phyloP scores from a whole-genome alignment of 2,888 invertebrate species.

The Plebejus anna region DNA sequence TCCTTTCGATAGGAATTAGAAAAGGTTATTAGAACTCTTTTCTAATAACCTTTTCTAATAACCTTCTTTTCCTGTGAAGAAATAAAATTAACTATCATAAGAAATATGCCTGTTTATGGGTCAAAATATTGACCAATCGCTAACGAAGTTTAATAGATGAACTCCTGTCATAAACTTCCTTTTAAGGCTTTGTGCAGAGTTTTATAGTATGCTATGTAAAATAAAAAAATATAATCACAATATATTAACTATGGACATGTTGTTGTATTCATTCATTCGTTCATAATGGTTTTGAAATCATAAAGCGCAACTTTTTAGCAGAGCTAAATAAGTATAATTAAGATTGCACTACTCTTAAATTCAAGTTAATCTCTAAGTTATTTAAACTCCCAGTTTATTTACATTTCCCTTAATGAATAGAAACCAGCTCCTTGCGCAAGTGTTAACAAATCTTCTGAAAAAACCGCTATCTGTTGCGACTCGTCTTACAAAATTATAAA shows the following conservation, averaged over 20 bases:
- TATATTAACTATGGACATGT: too few species aligned
- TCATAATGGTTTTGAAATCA: too few species aligned
- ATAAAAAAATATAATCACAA: too few species aligned
- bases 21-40: neutral
- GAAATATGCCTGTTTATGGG: too few species aligned
- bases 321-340: neutral
- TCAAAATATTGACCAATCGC: too few species aligned
- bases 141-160: too few species aligned
- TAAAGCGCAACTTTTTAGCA: neutral
- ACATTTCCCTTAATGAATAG: neutral
- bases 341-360: neutral
- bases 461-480: slow-evolving; percentile 13
- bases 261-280: too few species aligned
- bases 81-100: neutral
- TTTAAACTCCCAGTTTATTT: neutral
- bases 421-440: slow-evolving; percentile 3
- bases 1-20: neutral
- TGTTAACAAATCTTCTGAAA: neutral
- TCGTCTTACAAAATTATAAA: slow-evolving; percentile 16
- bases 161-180: too few species aligned
- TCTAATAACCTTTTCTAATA: too few species aligned
- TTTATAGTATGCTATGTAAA: too few species aligned
- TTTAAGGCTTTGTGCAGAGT: too few species aligned
- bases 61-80: neutral
- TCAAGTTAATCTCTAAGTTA: neutral